Evolutionary conservation across 2,888 invertebrate species (phyloP), one percentile per base, ranked within the genome.

Genomic region (Ligdia adustata): DNA sequence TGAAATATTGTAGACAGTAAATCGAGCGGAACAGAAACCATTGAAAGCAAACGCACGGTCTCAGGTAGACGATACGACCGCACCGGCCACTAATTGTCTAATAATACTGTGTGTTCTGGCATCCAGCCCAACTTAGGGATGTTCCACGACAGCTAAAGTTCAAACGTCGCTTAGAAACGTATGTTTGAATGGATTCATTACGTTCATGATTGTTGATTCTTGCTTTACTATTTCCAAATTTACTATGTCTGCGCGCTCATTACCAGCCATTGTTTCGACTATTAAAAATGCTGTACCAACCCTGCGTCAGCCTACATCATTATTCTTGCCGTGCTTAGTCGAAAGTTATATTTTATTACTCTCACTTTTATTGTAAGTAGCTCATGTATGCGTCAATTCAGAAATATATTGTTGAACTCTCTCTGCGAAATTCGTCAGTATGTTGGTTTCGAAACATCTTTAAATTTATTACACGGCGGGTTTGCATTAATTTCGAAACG

Each of bases 41-140:
- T 53, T 43, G 50, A 31, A n/a, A 27, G 43, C 45, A 44, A 51
- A 39, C 47, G 27, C 48, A 41, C 43, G 35, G 42, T 18, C 52
- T 58, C 84, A 87, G 85, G 88, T 87, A 87, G 79, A 77, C 63
- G 69, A 60, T 20, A 66, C 62, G n/a, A n/a, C 67, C 57, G 62
- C 34, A 34, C 62, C 67, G 68, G 77, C 69, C 72, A 69, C 71
- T 79, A 79, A 81, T 81, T 70, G 73, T 82, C 88, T 88, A 88
- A 85, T 86, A 83, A 87, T 88, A 88, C 78, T 71, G 72, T 58
- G 60, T 56, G 69, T 73, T 72, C 85, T 88, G 88, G 88, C 87
- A 38, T 66, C 65, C 54, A 66, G 68, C 77, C 88, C 85, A 79
- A 72, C 60, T 64, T 72, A 74, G 69, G 72, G 72, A 69, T 74